Conservation (phyloP, 2,888 invertebrate species). For the Drosophila peninsularis region DNA sequence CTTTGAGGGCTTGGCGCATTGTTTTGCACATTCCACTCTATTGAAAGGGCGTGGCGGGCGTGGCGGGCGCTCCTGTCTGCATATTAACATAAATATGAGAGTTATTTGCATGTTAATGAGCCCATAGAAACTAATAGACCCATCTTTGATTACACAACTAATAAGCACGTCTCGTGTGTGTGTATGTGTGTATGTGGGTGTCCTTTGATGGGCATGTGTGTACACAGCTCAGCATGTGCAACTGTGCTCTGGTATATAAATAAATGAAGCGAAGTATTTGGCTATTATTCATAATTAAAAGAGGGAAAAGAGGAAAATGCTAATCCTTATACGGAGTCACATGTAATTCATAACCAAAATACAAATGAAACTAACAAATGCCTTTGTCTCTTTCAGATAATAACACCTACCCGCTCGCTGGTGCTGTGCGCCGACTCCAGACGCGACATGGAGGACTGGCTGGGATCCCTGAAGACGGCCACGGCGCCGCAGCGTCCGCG, state of each 20-base stretch:
- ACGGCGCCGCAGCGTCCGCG: slow-evolving; percentile 84
- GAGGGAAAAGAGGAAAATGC: background rate
- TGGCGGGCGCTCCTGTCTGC: slow-evolving; percentile 40
- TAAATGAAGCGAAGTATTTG: background rate
- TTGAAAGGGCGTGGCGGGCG: slow-evolving; percentile 38
- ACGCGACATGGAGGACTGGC: slow-evolving; percentile 97
- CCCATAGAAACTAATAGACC: slow-evolving; percentile 54
- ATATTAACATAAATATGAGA: slow-evolving; percentile 57
- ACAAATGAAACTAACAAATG: background rate
- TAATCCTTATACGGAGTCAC: background rate
- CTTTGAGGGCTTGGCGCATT: slow-evolving; percentile 53
- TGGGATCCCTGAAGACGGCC: slow-evolving; percentile 92
- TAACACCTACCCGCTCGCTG: slow-evolving; percentile 91
- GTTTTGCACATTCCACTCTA: slow-evolving; percentile 27
- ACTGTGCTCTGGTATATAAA: background rate
- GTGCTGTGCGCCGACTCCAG: slow-evolving; percentile 92
- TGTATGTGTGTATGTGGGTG: background rate
- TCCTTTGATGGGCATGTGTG: background rate
- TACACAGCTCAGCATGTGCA: background rate
- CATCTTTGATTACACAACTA: slow-evolving; percentile 63
- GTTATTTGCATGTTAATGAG: slow-evolving; percentile 73
- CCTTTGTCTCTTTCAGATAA: slow-evolving; percentile 78
- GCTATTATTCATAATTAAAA: background rate
- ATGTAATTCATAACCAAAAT: background rate
- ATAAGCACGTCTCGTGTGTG: slow-evolving; percentile 32